phyloP scores from a whole-genome alignment of 2,888 invertebrate species.

The Drosophila nr. perissopoda region DNA sequence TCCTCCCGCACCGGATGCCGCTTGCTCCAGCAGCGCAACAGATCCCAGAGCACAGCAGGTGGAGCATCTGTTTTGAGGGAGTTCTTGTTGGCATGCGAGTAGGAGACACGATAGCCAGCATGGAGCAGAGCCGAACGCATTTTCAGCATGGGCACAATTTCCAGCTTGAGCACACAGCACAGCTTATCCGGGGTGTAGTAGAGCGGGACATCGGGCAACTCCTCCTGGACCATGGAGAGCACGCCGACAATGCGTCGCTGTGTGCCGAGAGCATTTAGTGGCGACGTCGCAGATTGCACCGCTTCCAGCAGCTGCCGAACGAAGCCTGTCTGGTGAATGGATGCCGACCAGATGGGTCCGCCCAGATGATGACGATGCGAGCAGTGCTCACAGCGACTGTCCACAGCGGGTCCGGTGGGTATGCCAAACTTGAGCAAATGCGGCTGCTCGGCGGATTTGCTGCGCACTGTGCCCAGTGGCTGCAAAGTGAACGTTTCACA shows the following conservation, averaged over 20 bases:
- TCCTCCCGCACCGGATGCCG: conserved; percentile 88
- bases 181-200: conserved; percentile 94
- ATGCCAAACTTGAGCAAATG: conserved; percentile 88
- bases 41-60: conserved; percentile 94
- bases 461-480: conserved; percentile 88
- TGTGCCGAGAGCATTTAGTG: conserved; percentile 87
- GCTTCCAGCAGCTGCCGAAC: conserved; percentile 88
- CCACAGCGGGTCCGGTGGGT: conserved; percentile 89
- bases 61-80: conserved; percentile 98
- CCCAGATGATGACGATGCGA: conserved; percentile 91
- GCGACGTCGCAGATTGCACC: conserved; percentile 83
- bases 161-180: conserved; percentile 89
- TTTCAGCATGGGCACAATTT: conserved; percentile 89
- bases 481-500: conserved; percentile 93
- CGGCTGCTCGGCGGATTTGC: conserved; percentile 87
- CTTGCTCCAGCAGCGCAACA: conserved; percentile 92
- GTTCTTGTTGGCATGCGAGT: conserved; percentile 94
- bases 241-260: conserved; percentile 92
- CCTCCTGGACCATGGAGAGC: conserved; percentile 92
- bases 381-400: conserved; percentile 90
- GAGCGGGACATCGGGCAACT: conserved; percentile 93
- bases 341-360: conserved; percentile 97
- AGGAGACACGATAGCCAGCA: conserved; percentile 95
- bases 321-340: conserved; percentile 93
- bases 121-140: conserved; percentile 95